Evolutionary conservation across 2,113 vertebrate genomes (phyloP), one percentile per base, ranked within the genome.

Genomic region (Nothoprocta pentlandii): DNA sequence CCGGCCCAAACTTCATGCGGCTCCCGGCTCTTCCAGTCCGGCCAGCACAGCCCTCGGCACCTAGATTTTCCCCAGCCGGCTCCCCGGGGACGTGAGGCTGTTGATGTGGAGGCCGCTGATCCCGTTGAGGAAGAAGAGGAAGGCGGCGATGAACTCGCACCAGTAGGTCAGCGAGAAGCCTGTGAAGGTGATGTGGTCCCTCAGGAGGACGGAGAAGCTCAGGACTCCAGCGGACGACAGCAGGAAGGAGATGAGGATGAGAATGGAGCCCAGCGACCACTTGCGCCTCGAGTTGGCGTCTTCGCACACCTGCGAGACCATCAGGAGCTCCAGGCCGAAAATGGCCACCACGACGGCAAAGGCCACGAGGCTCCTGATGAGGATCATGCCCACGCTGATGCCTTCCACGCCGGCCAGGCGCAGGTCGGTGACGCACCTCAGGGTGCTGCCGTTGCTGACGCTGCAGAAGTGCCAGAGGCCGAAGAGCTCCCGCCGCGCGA

Each of bases 401-500:
- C 97, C 97, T 1, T 95, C 95, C 80, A 98, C 90, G 1, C 26
- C 92, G 26, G 97, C 95, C 92, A 95, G 84, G 51, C 82, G 95
- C 91, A 98, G 71, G 80, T 98, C 97, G 2, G 97, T 97, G 85
- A 97, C 91, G n/a, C 98, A 98, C 64, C 70, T 97, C 5, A 95
- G 94, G 66, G 47, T 42, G 0, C 84, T 96, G 66, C 84, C 47
- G 0, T 97, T 96, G 88, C 93, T 25, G 11, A 95, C 0, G 4
- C 90, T 96, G 93, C 98, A 98, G 94, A 98, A 98, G 74, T 98
- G 97, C 98, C 98, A 99, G 26, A 98, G 97, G 44, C 98, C 98
- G 0, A 98, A 98, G 85, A 98, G 96, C 58, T 74, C 97, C 4
- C 91, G 95, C 12, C 94, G 96, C 0, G 92, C 87, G 4, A 98